These are phyloP conservation scores for Anguilla pacifica DNA, from an alignment of 2,797 vertebrate species.

Conservation along the genomic window DNA sequence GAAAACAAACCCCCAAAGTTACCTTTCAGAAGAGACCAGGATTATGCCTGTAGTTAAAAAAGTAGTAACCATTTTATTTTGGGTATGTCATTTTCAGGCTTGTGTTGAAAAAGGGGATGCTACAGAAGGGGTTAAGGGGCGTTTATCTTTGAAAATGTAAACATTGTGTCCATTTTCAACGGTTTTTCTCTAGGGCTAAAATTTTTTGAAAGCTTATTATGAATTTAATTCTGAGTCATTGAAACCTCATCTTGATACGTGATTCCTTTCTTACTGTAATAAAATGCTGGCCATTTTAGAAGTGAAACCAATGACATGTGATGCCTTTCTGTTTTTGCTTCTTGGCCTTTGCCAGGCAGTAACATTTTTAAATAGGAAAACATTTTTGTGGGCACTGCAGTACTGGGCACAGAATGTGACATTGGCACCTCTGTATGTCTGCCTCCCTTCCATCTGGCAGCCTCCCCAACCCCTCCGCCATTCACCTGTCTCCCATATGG, in stretches of 20 bases:
- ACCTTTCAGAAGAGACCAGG: too few species aligned
- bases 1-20: too few species aligned
- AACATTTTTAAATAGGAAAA: neutral
- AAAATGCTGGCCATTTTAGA: slow-evolving; percentile 11
- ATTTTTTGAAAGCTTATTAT: too few species aligned
- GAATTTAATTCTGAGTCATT: too few species aligned
- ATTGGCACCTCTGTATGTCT: neutral
- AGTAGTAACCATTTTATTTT: too few species aligned
- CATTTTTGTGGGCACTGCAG: neutral
- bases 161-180: too few species aligned
- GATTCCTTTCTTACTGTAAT: neutral
- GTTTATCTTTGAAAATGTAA: too few species aligned
- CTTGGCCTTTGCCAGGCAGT: neutral
- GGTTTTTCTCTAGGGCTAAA: too few species aligned
- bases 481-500: neutral
- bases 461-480: neutral
- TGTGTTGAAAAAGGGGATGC: too few species aligned
- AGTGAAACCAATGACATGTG: slow-evolving; percentile 7
- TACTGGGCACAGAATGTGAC: neutral
- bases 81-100: too few species aligned
- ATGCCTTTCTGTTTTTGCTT: neutral
- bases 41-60: too few species aligned
- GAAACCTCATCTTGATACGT: neutral
- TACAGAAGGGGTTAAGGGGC: too few species aligned
- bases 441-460: neutral